Evolutionary conservation across 2,888 invertebrate genomes (phyloP), one percentile per base, ranked within the genome.

Genomic region (Ormyrus labotus): DNA sequence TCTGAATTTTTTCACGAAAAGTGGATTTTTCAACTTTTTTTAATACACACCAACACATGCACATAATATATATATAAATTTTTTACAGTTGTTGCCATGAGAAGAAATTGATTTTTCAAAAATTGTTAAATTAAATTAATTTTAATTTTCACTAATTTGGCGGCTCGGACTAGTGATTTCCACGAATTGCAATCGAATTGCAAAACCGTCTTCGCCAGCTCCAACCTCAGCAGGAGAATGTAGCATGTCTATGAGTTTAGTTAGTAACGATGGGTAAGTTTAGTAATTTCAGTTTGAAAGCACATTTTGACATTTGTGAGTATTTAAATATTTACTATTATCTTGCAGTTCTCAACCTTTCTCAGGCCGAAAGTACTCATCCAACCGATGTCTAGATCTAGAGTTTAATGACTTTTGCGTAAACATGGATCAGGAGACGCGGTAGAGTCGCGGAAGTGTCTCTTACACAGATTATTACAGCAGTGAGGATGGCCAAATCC

Each of bases 131-230:
- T 13, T 13, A 13, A 13, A 13, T 13, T 13, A 13, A 13, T 13
- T 13, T 13, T 13, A 13, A 13, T 13, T 13, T 13, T 13, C 13
- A 13, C 13, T 13, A 13, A 13, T 13, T 13, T 13, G 13, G 13
- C 13, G 13, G 13, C 13, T 13, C 13, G 13, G 13, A 13, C 13
- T 13, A 13, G 13, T 13, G 13, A 13, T 13, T 13, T 13, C 13
- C 13, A 13, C 13, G 13, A 13, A 13, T 13, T 13, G 13, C 13
- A 13, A 13, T 13, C 13, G n/a, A n/a, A n/a, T n/a, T n/a, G n/a
- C 97, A 0, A 96, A 95, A 7, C 96, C 97, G 0, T 96, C 96
- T 0, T 97, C 97, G 0, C 97, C 97, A 51, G 94, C 88, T 90
- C 93, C 86, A 90, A 92, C 88, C 88, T 91, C 87, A 61, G 89